Percentiles rank a stretch among this genome's conserved stretches.
These are phyloP conservation scores for Incurvaria masculella DNA, from an alignment of 2,888 invertebrate species.

Conservation along the genomic window DNA sequence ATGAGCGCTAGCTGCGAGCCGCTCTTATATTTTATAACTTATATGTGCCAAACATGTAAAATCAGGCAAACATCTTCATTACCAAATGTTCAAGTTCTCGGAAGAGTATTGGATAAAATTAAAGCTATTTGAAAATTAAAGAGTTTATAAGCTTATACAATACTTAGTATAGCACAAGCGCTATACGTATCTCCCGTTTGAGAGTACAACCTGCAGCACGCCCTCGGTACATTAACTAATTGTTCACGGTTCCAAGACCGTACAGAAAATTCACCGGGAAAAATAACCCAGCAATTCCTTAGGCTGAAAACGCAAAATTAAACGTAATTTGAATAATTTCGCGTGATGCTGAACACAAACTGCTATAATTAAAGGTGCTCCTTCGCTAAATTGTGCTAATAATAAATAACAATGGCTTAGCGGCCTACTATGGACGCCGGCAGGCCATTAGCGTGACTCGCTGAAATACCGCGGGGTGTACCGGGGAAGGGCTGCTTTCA, in stretches of 20 bases:
- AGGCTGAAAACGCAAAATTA: conserved; percentile 43
- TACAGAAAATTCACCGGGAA: conserved; percentile 29
- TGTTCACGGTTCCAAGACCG: neutral
- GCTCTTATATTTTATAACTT: no score
- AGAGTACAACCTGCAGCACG: conserved; percentile 4
- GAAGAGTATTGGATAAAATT: no score
- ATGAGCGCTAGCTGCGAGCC: no score
- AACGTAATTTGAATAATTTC: conserved; percentile 48
- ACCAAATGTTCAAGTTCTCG: no score
- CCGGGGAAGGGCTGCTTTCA: no score
- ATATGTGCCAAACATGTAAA: no score
- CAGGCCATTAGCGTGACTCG: neutral
- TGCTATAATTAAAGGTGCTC: conserved; percentile 40
- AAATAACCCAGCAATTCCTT: conserved; percentile 39
- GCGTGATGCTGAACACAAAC: conserved; percentile 45
- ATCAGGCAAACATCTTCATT: no score
- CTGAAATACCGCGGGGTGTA: no score
- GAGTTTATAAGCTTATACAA: no score
- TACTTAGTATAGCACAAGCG: no score
- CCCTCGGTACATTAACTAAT: conserved; percentile 1
- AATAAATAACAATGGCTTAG: conserved; percentile 24
- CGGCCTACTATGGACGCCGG: conserved; percentile 5
- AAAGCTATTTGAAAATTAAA: no score
- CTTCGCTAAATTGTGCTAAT: conserved; percentile 28
- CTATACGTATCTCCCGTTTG: conserved; percentile 4